A percentile compares a stretch with the other conserved stretches of the same genome.
Conservation (phyloP, 2,888 invertebrate genomes). For the Noctua comes region DNA sequence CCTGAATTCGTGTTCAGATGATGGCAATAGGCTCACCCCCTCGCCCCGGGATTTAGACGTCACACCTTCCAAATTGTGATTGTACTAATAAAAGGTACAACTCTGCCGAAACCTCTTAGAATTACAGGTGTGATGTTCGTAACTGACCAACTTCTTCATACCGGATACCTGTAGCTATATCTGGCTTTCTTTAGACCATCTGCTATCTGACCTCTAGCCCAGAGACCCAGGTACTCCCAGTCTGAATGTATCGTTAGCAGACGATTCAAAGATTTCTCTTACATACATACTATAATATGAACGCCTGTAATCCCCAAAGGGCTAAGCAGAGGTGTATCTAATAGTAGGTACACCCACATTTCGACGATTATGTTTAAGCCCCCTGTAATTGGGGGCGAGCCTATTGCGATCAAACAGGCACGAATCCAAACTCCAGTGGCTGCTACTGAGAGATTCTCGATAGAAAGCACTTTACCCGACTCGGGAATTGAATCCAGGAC, state of each 20-base stretch:
- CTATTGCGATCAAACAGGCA: too few species aligned
- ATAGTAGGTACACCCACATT: not conserved
- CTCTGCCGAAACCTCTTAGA: too few species aligned
- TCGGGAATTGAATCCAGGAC: not conserved
- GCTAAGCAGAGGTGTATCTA: not conserved
- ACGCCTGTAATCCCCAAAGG: not conserved
- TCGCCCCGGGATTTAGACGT: not conserved
- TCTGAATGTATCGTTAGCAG: conserved; percentile 29
- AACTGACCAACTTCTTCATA: not conserved
- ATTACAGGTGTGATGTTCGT: not conserved
- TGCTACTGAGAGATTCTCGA: not conserved
- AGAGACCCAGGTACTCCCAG: conserved; percentile 17
- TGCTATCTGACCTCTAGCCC: conserved; percentile 46
- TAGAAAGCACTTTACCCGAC: not conserved
- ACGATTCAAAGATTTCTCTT: conserved; percentile 15
- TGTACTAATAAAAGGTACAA: not conserved
- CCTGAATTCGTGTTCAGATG: not conserved
- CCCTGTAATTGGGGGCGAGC: not conserved
- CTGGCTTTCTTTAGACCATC: conserved; percentile 40
- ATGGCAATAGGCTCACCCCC: not conserved
- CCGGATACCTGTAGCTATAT: conserved; percentile 15
- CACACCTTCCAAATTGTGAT: not conserved
- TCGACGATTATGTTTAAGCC: not conserved
- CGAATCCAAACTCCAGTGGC: too few species aligned
- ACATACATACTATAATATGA: not conserved